Base-by-base conservation (phyloP, 2,888 invertebrate species). In the Drosophila setosimentum region DNA sequence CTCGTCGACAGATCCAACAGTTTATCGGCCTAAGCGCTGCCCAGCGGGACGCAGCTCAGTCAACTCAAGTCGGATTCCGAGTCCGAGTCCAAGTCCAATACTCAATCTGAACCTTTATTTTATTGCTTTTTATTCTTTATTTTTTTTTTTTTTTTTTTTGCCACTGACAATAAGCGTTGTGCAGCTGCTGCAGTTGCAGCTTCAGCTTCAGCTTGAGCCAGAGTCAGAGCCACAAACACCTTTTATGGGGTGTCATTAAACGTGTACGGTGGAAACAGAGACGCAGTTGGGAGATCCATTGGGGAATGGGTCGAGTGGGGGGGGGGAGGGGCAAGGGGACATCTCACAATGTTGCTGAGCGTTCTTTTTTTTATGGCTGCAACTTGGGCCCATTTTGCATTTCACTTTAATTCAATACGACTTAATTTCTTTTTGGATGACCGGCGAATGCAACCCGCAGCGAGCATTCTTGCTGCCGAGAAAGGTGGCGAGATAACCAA, bases 381-480 rank as follows among this genome's bases (percentile, higher is more conserved):
- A 70, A 70, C 67, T 48, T 61, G 55, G 65, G 74, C 74, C 71
- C 85, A 72, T 87, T 87, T 85, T 79, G 88, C 88, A 85, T 87
- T 85, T 85, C 88, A 87, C 88, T 80, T 85, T 87, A 85, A 85
- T 85, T 85, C 83, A 79, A 85, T 74, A 87, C 88, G 85, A 85
- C 85, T 85, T 85, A 77, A 85, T 85, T 85, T 85, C 83, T 76
- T 72, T 73, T 51, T 45, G 49, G 55, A 27, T n/a, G 48, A 21
- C 33, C 49, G 54, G 30, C 49, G 66, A 64, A 37, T 59, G 73
- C 49, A 49, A 51, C 78, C 78, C 79, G 76, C 80, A 40, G 73
- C 58, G 79, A 68, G 29, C 67, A 63, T 61, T 63, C 68, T 24
- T 45, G 60, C 18, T 51, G 55, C 45, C 16, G 54, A 13, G 51